A percentile compares a stretch with the other conserved stretches of the same genome.
Evolutionary conservation across 1,140 invertebrate species (phyloP).

Genomic region (Drosophila mayri): DNA sequence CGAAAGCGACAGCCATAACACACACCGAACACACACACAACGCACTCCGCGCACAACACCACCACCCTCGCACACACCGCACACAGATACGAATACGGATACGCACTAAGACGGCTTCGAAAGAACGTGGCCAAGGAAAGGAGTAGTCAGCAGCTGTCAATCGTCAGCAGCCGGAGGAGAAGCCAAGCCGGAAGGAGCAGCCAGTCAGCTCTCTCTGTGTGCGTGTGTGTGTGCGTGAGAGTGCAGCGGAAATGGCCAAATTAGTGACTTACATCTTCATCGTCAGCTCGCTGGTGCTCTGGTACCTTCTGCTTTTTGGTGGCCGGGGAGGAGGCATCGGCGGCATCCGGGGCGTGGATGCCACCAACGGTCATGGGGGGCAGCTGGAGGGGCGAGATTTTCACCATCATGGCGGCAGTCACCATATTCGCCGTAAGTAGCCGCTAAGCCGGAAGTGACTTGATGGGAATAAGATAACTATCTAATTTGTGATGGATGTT

Average conservation of each 20-base stretch:
- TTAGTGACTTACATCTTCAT: conserved; percentile 81
- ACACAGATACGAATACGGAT: conserved; percentile 11
- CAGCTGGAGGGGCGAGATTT: conserved; percentile 79
- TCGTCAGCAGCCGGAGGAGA: neutral
- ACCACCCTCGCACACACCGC: conserved; percentile 18
- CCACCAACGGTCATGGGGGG: conserved; percentile 78
- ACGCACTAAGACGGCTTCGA: neutral
- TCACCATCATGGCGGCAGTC: conserved; percentile 78
- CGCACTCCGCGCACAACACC: neutral
- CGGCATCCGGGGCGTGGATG: conserved; percentile 59
- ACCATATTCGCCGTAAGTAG: conserved; percentile 80
- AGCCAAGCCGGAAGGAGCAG: conserved; percentile 1
- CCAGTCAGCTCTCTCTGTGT: neutral
- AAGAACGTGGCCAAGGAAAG: conserved; percentile 20
- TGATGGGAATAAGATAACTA: neutral
- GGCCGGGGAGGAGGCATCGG: conserved; percentile 37
- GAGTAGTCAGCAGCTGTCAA: conserved; percentile 5
- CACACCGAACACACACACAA: conserved; percentile 22
- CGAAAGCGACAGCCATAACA: conserved; percentile 78
- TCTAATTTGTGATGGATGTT: no score
- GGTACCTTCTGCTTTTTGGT: conserved; percentile 77
- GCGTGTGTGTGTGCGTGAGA: neutral
- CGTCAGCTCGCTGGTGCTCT: conserved; percentile 72
- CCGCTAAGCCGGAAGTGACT: neutral
- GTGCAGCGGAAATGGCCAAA: conserved; percentile 68